Evolutionary conservation across 2,888 invertebrate genomes (phyloP).

Genomic region (Beris morrisii): DNA sequence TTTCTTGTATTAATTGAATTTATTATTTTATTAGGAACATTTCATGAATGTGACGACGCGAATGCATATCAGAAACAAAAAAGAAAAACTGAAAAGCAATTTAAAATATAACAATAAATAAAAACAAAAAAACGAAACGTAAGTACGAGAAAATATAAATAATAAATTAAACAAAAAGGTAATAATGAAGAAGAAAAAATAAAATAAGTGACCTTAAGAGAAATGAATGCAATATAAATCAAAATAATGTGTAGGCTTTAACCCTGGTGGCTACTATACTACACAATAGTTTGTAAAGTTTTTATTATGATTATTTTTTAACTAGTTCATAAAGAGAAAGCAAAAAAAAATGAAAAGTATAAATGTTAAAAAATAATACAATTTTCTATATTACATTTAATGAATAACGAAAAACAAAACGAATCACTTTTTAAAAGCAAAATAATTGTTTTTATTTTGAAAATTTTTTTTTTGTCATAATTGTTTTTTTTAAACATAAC

Average conservation of each 20-base stretch:
- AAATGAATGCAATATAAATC: conserved; percentile 26
- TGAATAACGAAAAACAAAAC: not conserved
- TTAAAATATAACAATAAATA: conserved; percentile 16
- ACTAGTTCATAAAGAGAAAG: conserved; percentile 1
- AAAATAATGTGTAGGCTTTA: conserved; percentile 1
- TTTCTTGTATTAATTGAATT: not conserved
- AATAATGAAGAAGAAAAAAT: conserved; percentile 21
- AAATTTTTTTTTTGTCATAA: not conserved
- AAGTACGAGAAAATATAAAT: conserved; percentile 24
- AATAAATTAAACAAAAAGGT: conserved; percentile 14
- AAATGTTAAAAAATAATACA: not conserved
- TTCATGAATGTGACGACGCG: conserved; percentile 29
- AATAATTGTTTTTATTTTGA: conserved; percentile 2
- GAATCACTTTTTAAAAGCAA: conserved; percentile 3
- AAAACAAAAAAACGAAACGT: conserved; percentile 31
- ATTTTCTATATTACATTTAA: not conserved
- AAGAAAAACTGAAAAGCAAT: too few relatives aligned
- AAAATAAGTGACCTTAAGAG: conserved; percentile 35
- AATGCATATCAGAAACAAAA: conserved; percentile 16
- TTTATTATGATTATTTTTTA: conserved; percentile 12
- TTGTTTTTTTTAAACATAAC: too few relatives aligned
- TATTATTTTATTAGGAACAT: conserved; percentile 18
- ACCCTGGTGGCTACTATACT: conserved; percentile 17
- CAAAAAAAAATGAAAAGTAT: not conserved
- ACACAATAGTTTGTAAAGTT: conserved; percentile 12